Percentiles rank a stretch among this genome's conserved stretches.
Evolutionary conservation across 2,888 invertebrate genomes (phyloP).

Genomic region (Drosophila cyrtoloma): DNA sequence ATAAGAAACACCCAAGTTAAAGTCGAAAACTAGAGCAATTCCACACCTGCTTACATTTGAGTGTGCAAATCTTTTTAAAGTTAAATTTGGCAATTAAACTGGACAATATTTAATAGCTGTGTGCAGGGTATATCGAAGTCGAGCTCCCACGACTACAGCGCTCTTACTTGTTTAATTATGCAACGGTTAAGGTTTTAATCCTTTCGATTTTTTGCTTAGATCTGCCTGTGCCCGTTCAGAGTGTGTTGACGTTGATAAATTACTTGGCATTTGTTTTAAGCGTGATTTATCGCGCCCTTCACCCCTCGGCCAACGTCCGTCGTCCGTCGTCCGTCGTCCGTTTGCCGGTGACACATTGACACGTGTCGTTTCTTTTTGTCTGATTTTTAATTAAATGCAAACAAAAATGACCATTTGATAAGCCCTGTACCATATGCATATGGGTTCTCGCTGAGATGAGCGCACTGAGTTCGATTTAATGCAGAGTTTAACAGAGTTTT

Average conservation of each 20-base stretch:
- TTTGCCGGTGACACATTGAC: slow-evolving; percentile 77
- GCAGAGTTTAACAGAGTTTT: slow-evolving; percentile 50
- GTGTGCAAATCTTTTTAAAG: background rate
- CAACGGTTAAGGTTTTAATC: slow-evolving; percentile 80
- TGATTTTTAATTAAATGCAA: slow-evolving; percentile 84
- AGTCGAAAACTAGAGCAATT: background rate
- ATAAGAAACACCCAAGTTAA: background rate
- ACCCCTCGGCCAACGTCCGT: slow-evolving; percentile 23
- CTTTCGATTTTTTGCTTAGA: slow-evolving; percentile 61
- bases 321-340: slow-evolving; percentile 32
- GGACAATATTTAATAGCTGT: background rate
- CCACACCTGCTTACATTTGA: background rate
- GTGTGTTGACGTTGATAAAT: slow-evolving; percentile 84
- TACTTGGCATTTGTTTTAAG: slow-evolving; percentile 82
- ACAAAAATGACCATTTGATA: slow-evolving; percentile 84
- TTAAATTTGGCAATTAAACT: background rate
- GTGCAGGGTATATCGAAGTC: background rate
- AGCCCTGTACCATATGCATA: slow-evolving; percentile 43
- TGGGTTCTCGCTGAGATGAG: background rate
- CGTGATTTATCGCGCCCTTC: slow-evolving; percentile 83
- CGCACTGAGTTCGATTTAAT: slow-evolving; percentile 9
- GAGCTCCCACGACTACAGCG: background rate
- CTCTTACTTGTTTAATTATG: slow-evolving; percentile 64
- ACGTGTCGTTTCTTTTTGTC: slow-evolving; percentile 80
- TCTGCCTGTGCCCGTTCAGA: slow-evolving; percentile 28